Conservation (phyloP, 1,140 invertebrate species). For the Zaprionus davidi region DNA sequence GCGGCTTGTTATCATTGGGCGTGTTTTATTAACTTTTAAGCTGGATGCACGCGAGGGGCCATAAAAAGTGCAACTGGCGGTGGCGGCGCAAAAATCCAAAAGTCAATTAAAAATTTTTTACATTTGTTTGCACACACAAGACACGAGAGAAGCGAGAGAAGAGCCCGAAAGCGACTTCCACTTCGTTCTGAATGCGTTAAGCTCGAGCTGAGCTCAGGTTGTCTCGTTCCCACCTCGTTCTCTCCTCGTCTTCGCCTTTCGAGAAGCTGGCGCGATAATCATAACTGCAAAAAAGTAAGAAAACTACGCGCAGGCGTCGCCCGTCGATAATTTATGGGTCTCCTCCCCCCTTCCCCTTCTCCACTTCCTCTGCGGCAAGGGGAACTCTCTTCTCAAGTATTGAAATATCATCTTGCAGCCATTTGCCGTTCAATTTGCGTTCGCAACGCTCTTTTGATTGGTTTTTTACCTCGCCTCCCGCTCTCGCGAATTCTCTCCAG, state of each 20-base stretch:
- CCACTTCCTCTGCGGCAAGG: background rate
- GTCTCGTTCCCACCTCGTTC: background rate
- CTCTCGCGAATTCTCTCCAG: background rate
- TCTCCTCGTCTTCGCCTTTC: too few relatives aligned
- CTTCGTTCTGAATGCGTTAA: conserved; percentile 8
- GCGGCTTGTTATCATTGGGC: conserved; percentile 81
- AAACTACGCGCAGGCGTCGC: conserved; percentile 79
- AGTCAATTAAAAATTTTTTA: conserved; percentile 83
- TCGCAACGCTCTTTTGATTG: conserved; percentile 82
- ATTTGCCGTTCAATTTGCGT: conserved; percentile 83
- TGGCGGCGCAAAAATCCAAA: conserved; percentile 72
- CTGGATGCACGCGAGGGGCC: conserved; percentile 78
- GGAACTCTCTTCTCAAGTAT: conserved; percentile 50
- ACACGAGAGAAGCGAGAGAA: background rate
- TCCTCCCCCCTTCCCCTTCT: background rate
- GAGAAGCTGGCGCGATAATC: conserved; percentile 73
- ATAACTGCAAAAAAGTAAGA: conserved; percentile 82
- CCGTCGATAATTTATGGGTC: conserved; percentile 76
- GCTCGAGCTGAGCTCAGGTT: background rate
- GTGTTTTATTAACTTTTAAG: conserved; percentile 83
- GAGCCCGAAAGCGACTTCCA: background rate
- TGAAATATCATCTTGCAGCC: conserved; percentile 80
- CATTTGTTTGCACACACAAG: conserved; percentile 75
- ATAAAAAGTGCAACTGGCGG: conserved; percentile 79
- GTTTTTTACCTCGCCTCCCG: conserved; percentile 59